phyloP scores from a whole-genome alignment of 2,113 vertebrate genomes.

The Ochotona princeps region DNA sequence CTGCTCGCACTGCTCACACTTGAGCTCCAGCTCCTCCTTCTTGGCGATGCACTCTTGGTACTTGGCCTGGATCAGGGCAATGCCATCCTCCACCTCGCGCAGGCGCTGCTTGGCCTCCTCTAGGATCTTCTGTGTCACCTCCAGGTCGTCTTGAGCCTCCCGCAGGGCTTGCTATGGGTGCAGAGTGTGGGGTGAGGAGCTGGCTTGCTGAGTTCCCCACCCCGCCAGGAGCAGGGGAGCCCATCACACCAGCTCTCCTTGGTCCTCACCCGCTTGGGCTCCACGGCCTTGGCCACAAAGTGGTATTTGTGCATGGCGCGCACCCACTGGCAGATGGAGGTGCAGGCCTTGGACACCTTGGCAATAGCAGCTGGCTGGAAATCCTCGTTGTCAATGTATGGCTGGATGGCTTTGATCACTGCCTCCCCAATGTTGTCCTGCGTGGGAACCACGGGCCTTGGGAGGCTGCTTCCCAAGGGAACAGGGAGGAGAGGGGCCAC shows the following conservation, averaged over 20 bases:
- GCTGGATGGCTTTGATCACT: slow-evolving; percentile 92
- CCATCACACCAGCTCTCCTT: not conserved
- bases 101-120: slow-evolving; percentile 90
- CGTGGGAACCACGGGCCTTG: not conserved
- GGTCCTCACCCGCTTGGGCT: slow-evolving; percentile 92
- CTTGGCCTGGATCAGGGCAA: slow-evolving; percentile 89
- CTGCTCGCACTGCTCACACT: slow-evolving; percentile 91
- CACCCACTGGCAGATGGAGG: slow-evolving; percentile 97
- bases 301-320: slow-evolving; percentile 95
- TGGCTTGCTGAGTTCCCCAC: not conserved
- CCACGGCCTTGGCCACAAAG: slow-evolving; percentile 91
- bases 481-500: not conserved
- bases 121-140: slow-evolving; percentile 87
- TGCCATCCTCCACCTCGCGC: slow-evolving; percentile 88
- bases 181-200: not conserved
- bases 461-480: not conserved
- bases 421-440: slow-evolving; percentile 92
- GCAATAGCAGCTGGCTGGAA: slow-evolving; percentile 93
- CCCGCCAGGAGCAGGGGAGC: not conserved
- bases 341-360: slow-evolving; percentile 95
- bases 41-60: slow-evolving; percentile 90
- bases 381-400: slow-evolving; percentile 94
- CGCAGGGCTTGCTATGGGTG: slow-evolving; percentile 87
- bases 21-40: slow-evolving; percentile 92
- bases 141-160: slow-evolving; percentile 92